phyloP scores from a whole-genome alignment of 2,113 vertebrate species.

The Zapus hudsonius region DNA sequence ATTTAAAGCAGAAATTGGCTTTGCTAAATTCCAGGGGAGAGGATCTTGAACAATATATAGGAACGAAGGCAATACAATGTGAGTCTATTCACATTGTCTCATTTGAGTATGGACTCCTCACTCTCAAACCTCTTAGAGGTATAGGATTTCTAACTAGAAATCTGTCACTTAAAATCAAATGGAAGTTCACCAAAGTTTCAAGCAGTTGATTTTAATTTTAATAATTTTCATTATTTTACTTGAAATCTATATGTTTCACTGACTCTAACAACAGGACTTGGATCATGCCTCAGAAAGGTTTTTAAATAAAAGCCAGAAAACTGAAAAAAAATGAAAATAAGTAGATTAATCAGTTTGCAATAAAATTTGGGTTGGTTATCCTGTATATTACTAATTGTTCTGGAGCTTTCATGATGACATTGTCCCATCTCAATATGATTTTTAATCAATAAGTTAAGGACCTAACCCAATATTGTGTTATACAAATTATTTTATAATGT shows the following conservation, averaged over 20 bases:
- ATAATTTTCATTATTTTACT: neutral
- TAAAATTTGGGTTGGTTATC: neutral
- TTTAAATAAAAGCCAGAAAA: neutral
- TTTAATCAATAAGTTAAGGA: neutral
- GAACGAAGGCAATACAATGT: no score
- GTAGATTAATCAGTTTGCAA: neutral
- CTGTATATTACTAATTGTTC: neutral
- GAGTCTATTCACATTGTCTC: no score
- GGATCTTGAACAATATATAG: no score
- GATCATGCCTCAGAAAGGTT: neutral
- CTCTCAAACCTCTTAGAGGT: no score
- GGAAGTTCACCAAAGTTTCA: no score
- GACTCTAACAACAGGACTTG: neutral
- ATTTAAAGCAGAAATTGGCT: no score
- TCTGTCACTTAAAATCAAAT: no score
- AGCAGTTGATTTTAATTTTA: no score
- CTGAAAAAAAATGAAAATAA: fast-evolving
- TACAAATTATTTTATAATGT: neutral
- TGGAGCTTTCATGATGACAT: neutral
- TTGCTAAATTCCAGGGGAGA: no score
- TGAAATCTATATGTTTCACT: neutral
- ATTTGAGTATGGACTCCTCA: no score
- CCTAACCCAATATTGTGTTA: neutral
- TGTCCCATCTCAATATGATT: neutral
- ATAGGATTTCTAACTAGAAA: no score